Evolutionary conservation across 1,140 invertebrate genomes (phyloP).

Genomic region (Mamestra configurata): DNA sequence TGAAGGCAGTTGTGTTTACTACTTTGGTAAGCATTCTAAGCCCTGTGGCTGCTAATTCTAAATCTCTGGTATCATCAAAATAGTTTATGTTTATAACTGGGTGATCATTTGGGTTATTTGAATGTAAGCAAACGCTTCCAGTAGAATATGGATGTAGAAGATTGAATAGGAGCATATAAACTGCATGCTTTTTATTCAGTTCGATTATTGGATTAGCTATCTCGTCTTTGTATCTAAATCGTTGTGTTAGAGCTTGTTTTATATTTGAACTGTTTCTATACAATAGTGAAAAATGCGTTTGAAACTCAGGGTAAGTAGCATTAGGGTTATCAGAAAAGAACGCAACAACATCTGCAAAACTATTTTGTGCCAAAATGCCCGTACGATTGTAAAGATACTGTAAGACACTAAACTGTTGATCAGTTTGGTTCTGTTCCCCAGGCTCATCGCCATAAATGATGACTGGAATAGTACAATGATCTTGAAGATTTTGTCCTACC

Average conservation of each 20-base stretch:
- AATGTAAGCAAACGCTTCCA: constrained; percentile 82
- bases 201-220: constrained; percentile 77
- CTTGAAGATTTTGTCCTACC: constrained; percentile 92
- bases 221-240: constrained; percentile 69
- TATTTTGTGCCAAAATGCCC: constrained; percentile 67
- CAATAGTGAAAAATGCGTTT: constrained; percentile 68
- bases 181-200: constrained; percentile 75
- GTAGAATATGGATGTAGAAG: constrained; percentile 86
- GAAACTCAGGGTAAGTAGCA: constrained; percentile 72
- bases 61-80: constrained; percentile 91
- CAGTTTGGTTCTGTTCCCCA: constrained; percentile 35
- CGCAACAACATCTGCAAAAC: constrained; percentile 64
- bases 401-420: constrained; percentile 62
- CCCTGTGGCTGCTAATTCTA: constrained; percentile 90
- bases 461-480: constrained; percentile 83
- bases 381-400: constrained; percentile 74
- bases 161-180: constrained; percentile 76
- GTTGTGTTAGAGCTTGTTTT: constrained; percentile 13
- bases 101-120: constrained; percentile 82
- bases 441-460: constrained; percentile 68
- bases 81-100: constrained; percentile 95
- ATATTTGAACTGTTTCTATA: constrained; percentile 60
- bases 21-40: constrained; percentile 74
- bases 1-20: constrained; percentile 81
- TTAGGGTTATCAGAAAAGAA: constrained; percentile 69